These are phyloP conservation scores for Oryctes rhinoceros DNA, from an alignment of 1,140 invertebrate species.

Conservation along the genomic window DNA sequence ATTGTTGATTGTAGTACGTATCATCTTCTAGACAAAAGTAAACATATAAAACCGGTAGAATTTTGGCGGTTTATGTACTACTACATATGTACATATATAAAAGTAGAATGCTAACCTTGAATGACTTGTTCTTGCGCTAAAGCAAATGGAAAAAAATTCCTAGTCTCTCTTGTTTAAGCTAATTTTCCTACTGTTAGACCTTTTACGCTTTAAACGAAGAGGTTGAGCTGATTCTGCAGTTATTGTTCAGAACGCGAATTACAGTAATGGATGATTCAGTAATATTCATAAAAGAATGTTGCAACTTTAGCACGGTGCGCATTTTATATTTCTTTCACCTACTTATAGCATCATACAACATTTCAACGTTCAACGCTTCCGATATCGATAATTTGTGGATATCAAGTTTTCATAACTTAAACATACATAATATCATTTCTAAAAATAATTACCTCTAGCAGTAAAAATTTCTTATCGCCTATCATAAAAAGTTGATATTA, in stretches of 20 bases:
- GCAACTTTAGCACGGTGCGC: too few species aligned
- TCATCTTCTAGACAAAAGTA: neutral
- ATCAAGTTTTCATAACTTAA: too few species aligned
- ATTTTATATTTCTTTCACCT: too few species aligned
- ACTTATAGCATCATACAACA: too few species aligned
- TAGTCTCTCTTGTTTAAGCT: neutral
- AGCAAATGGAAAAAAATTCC: neutral
- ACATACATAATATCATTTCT: neutral
- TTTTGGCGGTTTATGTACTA: neutral
- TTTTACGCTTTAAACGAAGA: neutral
- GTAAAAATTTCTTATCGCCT: neutral
- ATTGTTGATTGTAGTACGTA: neutral
- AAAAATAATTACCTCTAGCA: neutral
- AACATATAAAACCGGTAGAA: constrained; percentile 3
- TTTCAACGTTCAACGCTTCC: too few species aligned
- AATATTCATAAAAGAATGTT: too few species aligned
- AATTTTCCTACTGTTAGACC: neutral
- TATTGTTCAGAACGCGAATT: too few species aligned
- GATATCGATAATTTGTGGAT: too few species aligned
- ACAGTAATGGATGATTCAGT: too few species aligned
- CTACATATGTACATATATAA: neutral
- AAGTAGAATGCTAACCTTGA: constrained; percentile 23
- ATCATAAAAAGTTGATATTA: neutral
- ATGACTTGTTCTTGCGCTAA: neutral
- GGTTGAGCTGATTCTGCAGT: too few species aligned